These are phyloP conservation scores for Cololabis saira DNA, from an alignment of 2,113 vertebrate species.

Conservation along the genomic window DNA sequence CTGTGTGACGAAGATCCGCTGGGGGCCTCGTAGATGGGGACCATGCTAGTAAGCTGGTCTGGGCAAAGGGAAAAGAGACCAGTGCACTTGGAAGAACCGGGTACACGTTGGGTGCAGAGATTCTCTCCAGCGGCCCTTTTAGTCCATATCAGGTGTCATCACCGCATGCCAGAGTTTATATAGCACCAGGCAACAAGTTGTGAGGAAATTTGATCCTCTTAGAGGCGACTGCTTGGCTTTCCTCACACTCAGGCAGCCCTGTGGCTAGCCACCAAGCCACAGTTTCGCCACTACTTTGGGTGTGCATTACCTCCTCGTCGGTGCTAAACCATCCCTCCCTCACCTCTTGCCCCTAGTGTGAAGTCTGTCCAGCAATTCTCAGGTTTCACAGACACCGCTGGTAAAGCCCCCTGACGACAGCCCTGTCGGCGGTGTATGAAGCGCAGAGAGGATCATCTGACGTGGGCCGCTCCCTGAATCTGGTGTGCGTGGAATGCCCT, in stretches of 20 bases:
- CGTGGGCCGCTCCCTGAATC: constrained; percentile 66
- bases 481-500: constrained; percentile 70
- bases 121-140: constrained; percentile 78
- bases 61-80: constrained; percentile 12
- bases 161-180: constrained; percentile 86
- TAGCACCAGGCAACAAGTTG: constrained; percentile 86
- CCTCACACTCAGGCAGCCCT: constrained; percentile 66
- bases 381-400: constrained; percentile 80
- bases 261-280: constrained; percentile 59
- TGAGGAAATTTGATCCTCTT: constrained; percentile 78
- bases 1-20: constrained; percentile 43
- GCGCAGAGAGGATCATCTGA: constrained; percentile 74
- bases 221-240: constrained; percentile 68
- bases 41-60: constrained; percentile 43
- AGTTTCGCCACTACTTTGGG: constrained; percentile 57
- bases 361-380: constrained; percentile 71
- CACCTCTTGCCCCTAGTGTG: constrained; percentile 58
- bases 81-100: constrained; percentile 65
- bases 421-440: constrained; percentile 75
- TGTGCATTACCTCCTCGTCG: constrained; percentile 62
- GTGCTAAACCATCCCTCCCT: constrained; percentile 58
- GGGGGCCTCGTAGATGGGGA: constrained; percentile 39
- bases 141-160: constrained; percentile 78
- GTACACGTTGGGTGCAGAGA: constrained; percentile 68
- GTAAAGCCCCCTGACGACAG: constrained; percentile 80